Evolutionary conservation across 2,888 invertebrate genomes (phyloP), one percentile per base, ranked within the genome.

Genomic region (Hermaeophaga mercurialis): DNA sequence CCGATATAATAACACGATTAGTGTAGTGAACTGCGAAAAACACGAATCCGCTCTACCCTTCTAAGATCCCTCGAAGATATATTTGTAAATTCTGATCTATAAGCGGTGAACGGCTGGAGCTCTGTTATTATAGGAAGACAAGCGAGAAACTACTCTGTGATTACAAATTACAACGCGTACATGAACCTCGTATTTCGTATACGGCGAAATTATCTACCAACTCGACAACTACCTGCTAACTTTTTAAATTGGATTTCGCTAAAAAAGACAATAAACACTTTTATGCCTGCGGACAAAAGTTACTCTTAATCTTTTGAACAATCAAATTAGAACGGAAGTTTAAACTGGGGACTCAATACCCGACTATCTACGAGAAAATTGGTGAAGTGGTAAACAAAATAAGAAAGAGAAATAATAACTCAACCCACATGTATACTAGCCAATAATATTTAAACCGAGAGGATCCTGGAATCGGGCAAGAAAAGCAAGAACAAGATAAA

Each of bases 61-160:
- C 11, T 12, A 31, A 31, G 31, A 31, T 31, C 31, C 31, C 11
- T 11, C 11, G n/a, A 31, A 31, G 31, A 31, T 31, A 31, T 31
- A 12, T 31, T 31, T 12, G 31, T 12, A 31, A 31, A 31, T 31
- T 31, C 31, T 31, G 31, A 31, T 31, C 31, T 31, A 31, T 11
- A 31, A 31, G 31, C 31, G 31, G 31, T 12, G 31, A 31, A 31
- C 31, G 12, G 31, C 31, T 31, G 31, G 12, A 31, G 12, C 31
- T 22, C 22, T 31, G 31, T 31, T 31, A 31, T 31, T 31, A 31
- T 31, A 31, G 31, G 31, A 31, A 31, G 31, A 31, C 31, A 31
- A 31, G 31, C 31, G 31, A 31, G 31, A 31, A 31, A 31, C 31
- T 31, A 31, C 31, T 31, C 31, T 31, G 31, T 31, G 31, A 31